A percentile compares a stretch with the other conserved stretches of the same genome.
Conservation (phyloP, 2,888 invertebrate species). For the Odontothrips loti region DNA sequence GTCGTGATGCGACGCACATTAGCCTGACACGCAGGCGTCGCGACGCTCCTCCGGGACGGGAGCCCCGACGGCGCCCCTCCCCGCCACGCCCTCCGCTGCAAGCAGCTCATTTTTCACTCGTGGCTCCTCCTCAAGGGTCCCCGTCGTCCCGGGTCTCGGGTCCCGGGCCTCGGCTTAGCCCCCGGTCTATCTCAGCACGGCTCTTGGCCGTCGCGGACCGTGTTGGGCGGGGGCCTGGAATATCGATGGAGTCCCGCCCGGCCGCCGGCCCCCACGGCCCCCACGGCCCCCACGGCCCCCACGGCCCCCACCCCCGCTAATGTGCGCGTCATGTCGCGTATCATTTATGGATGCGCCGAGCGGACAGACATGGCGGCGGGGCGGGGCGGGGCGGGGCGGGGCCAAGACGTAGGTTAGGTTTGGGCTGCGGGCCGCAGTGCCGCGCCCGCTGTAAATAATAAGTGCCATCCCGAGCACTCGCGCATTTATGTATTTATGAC, state of each 20-base stretch:
- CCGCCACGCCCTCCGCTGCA: slow-evolving; percentile 2
- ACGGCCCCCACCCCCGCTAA: not conserved
- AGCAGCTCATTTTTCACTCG: slow-evolving; percentile 24
- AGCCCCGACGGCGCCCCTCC: not conserved
- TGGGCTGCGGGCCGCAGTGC: not conserved
- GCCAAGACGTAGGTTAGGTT: not conserved
- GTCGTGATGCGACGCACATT: slow-evolving; percentile 21
- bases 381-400: no score
- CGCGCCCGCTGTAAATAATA: not conserved
- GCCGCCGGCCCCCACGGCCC: no score
- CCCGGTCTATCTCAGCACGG: slow-evolving; percentile 2
- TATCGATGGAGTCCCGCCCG: slow-evolving; percentile 3
- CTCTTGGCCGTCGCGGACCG: not conserved
- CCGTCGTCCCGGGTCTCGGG: not conserved
- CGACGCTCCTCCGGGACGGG: not conserved
- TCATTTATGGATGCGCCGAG: slow-evolving; percentile 11
- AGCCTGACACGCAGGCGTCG: slow-evolving; percentile 23
- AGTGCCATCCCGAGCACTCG: not conserved
- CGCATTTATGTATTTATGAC: slow-evolving; percentile 8
- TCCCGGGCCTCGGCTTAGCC: not conserved
- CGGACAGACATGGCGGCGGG: not conserved
- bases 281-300: not conserved
- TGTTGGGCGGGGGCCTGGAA: slow-evolving; percentile 3
- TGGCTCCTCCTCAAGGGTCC: not conserved
- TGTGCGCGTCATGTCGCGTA: slow-evolving; percentile 17